Evolutionary conservation across 1,140 invertebrate species (phyloP).

Genomic region (Stegodyphus mimosarum): DNA sequence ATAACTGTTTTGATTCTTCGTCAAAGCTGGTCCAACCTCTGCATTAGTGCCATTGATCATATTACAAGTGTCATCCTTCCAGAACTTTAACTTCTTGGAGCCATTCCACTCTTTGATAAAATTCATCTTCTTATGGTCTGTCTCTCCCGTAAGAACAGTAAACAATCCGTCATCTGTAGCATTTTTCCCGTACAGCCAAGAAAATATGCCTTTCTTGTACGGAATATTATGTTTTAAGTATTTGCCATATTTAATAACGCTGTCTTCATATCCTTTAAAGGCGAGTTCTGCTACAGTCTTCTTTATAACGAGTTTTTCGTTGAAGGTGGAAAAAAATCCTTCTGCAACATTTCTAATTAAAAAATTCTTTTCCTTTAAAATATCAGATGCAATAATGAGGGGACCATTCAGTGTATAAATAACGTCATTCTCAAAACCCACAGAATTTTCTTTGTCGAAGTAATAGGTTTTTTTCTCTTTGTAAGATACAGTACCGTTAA

Average conservation of each 20-base stretch:
- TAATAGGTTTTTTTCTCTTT: conserved; percentile 84
- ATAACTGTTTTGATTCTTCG: background rate
- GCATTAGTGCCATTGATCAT: conserved; percentile 59
- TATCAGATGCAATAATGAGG: background rate
- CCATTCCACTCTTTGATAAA: conserved; percentile 74
- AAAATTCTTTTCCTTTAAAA: background rate
- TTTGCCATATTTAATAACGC: conserved; percentile 41
- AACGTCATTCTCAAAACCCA: conserved; percentile 79
- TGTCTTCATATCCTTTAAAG: conserved; percentile 76
- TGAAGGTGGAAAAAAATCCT: too few species aligned
- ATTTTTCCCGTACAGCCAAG: conserved; percentile 67
- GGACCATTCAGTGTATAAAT: conserved; percentile 90
- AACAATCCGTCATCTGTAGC: conserved; percentile 70
- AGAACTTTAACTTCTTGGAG: conserved; percentile 67
- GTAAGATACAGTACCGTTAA: conserved; percentile 87
- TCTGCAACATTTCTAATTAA: background rate
- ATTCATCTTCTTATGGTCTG: conserved; percentile 65
- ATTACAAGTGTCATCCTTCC: conserved; percentile 56
- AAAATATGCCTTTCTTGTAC: conserved; percentile 57
- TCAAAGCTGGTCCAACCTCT: conserved; percentile 22
- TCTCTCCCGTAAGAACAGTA: conserved; percentile 69
- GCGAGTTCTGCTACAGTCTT: conserved; percentile 87
- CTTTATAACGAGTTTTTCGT: conserved; percentile 76
- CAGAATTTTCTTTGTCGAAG: conserved; percentile 86
- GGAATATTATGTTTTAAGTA: conserved; percentile 18